Evolutionary conservation across 2,113 vertebrate genomes (phyloP), one percentile per base, ranked within the genome.

Genomic region (Balaenoptera acutorostrata): DNA sequence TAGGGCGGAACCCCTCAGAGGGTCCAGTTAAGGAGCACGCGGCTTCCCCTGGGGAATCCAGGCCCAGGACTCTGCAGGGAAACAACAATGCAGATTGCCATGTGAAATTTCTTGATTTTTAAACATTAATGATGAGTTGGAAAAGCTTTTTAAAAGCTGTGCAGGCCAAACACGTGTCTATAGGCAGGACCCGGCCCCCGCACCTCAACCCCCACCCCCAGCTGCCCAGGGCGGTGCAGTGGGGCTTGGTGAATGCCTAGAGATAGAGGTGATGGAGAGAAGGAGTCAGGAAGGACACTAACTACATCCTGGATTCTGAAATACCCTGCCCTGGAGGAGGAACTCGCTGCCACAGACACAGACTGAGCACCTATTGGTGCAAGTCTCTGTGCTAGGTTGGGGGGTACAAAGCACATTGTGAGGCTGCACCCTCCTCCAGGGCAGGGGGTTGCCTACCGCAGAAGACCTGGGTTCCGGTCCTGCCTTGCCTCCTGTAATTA

Each of bases 61-160:
- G 41, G 31, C 59, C 59, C 72, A 61, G 59, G 75, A 55, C 44
- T 39, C 41, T 46, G 7, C 44, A 66, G 33, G 77, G 75, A 71
- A 72, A 80, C 31, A 81, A 86, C 90, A 87, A 52, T 91, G 18
- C 5, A 0, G 31, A 72, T 68, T 96, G 55, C 49, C 72, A 55
- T 59, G n/a, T 59, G 36, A 90, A 77, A 85, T 71, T n/a, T 44
- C 27, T 55, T 69, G 44, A 80, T 80, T 95, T 82, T 81, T 71
- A n/a, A 77, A 68, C 61, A 39, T 18, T 83, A 63, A 55, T 1
- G 11, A 68, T 1, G 1, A 87, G 78, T 57, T 95, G 6, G 1
- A 84, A 74, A 88, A 41, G 15, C 5, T 52, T 39, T 66, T 55
- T 36, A 94, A 68, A 74, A 41, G 39, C 52, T 23, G 2, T 33